Percentiles rank a stretch among this genome's conserved stretches.
Evolutionary conservation across 2,113 vertebrate genomes (phyloP).

Genomic region (Salvelinus alpinus): DNA sequence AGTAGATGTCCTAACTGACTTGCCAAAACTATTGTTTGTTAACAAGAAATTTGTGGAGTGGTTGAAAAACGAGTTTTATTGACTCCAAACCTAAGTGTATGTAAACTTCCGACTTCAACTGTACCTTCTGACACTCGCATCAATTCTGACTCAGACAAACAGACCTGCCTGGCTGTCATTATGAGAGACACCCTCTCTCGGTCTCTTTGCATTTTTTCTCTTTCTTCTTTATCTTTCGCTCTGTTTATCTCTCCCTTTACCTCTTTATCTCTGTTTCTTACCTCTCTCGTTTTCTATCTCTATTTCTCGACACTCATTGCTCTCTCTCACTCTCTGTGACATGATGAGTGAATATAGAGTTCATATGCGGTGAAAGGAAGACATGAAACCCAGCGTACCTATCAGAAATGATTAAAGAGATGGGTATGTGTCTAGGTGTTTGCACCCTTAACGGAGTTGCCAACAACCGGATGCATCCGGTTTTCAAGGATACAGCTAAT

Average conservation of each 20-base stretch:
- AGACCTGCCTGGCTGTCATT: too few relatives aligned
- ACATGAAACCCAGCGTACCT: background rate
- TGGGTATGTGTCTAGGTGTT: too few relatives aligned
- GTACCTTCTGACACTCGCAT: too few relatives aligned
- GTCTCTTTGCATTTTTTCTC: background rate
- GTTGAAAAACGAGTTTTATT: too few relatives aligned
- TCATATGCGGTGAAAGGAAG: background rate
- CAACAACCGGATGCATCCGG: background rate
- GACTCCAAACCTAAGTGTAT: too few relatives aligned
- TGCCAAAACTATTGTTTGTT: too few relatives aligned
- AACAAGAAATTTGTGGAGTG: too few relatives aligned
- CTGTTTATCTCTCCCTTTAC: background rate
- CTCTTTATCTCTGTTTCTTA: background rate
- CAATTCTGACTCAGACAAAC: too few relatives aligned
- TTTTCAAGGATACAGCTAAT: too few relatives aligned
- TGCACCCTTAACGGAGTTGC: background rate
- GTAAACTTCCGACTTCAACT: too few relatives aligned
- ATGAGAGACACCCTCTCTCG: background rate
- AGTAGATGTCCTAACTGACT: too few relatives aligned
- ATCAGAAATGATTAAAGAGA: background rate
- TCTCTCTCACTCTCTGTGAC: slow-evolving; percentile 32
- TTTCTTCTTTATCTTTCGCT: background rate
- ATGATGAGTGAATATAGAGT: background rate
- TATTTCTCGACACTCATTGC: slow-evolving; percentile 12
- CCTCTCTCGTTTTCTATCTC: background rate